Evolutionary conservation across 2,888 invertebrate genomes (phyloP), one percentile per base, ranked within the genome.

Genomic region (Hybos culiciformis): DNA sequence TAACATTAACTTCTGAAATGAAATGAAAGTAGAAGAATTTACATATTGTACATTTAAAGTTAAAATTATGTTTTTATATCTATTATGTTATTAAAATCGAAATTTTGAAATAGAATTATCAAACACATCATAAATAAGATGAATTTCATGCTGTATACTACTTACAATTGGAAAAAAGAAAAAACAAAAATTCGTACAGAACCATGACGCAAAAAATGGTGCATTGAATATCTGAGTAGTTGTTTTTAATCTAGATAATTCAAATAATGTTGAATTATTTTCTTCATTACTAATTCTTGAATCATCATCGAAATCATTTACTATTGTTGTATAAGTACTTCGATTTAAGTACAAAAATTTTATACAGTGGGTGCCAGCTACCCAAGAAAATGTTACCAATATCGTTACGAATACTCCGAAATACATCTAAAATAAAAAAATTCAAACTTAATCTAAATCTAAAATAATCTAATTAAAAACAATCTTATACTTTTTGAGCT

Each of bases 121-220:
- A n/a, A n/a, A n/a, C n/a, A n/a, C n/a, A n/a, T n/a, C n/a, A n/a
- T n/a, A n/a, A n/a, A n/a, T n/a, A n/a, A n/a, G n/a, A n/a, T n/a
- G n/a, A n/a, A n/a, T n/a, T n/a, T n/a, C n/a, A n/a, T n/a, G n/a
- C n/a, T n/a, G n/a, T n/a, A n/a, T n/a, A n/a, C n/a, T n/a, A n/a
- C n/a, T n/a, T n/a, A n/a, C n/a, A 42, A 90, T 72, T 7, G 92
- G 93, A 60, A 91, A 91, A 68, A 92, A 90, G 42, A 93, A 70
- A 57, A 88, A 78, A 43, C 88, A 80, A 81, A 90, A 92, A 62
- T 88, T 85, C 39, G 91, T 90, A 62, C 83, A 84, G 66, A 92
- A 90, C 90, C 93, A 94, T 21, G 92, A 87, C 7, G 91, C 88
- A 69, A 93, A 90, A 70, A 93, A 92, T 42, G 93, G 92, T 11